Percentiles rank a stretch among this genome's conserved stretches.
phyloP scores from a whole-genome alignment of 2,888 invertebrate species.

The Emmelina monodactyla region DNA sequence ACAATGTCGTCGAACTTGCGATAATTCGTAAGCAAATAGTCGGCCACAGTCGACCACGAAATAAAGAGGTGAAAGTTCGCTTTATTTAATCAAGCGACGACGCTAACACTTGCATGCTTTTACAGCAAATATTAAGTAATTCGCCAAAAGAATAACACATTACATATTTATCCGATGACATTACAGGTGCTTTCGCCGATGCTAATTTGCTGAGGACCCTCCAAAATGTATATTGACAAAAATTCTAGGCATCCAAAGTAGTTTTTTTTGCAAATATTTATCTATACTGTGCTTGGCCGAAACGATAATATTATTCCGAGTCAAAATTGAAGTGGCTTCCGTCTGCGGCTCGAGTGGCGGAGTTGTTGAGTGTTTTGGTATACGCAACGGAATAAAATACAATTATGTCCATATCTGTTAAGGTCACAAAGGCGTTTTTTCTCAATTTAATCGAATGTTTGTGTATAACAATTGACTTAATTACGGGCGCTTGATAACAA shows the following conservation, averaged over 20 bases:
- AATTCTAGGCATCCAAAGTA: no score
- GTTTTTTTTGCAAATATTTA: constrained; percentile 5
- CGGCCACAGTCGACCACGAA: constrained; percentile 18
- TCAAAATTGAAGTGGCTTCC: constrained; percentile 7
- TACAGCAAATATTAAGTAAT: constrained; percentile 52
- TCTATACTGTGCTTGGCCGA: constrained; percentile 1
- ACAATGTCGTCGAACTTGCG: constrained; percentile 17
- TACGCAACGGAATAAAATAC: no score
- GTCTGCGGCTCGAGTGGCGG: constrained; percentile 5
- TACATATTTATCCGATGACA: constrained; percentile 39
- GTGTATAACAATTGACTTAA: no score
- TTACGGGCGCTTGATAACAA: no score
- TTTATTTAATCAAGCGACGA: constrained; percentile 38
- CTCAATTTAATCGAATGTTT: no score
- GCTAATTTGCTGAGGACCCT: background rate
- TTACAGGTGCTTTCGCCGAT: constrained; percentile 33
- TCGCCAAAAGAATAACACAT: constrained; percentile 31
- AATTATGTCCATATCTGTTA: no score
- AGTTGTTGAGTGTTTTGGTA: no score
- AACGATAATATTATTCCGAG: constrained; percentile 7
- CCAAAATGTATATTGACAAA: background rate
- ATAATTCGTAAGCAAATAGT: constrained; percentile 29
- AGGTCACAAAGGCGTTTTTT: no score
- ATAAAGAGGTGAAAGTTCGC: constrained; percentile 41
- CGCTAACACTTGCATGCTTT: constrained; percentile 39